Conservation (phyloP, 2,888 invertebrate genomes). For the Aromia moschata region DNA sequence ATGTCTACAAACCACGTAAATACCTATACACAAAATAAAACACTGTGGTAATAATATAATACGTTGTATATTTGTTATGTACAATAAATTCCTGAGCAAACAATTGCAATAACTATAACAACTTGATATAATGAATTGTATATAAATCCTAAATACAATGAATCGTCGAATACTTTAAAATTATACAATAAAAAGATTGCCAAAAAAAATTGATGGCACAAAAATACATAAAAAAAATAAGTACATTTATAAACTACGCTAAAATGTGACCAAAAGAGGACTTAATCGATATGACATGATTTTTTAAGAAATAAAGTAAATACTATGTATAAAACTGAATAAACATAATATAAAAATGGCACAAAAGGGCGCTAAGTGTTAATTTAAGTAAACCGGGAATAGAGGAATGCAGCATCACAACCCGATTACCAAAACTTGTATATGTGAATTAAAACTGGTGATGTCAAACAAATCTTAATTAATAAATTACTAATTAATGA, state of each 20-base stretch:
- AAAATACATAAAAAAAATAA: slow-evolving; percentile 43
- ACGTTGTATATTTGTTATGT: slow-evolving; percentile 46
- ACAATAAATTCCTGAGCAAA: slow-evolving; percentile 60
- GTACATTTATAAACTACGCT: slow-evolving; percentile 38
- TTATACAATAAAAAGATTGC: slow-evolving; percentile 39
- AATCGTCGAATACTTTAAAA: slow-evolving; percentile 40
- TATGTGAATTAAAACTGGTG: slow-evolving; percentile 28
- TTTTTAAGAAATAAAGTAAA: slow-evolving; percentile 22
- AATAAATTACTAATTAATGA: slow-evolving; percentile 26
- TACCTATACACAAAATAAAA: no score
- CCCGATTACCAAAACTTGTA: slow-evolving; percentile 35
- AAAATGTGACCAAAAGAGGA: slow-evolving; percentile 23
- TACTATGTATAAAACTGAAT: slow-evolving; percentile 27
- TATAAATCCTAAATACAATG: slow-evolving; percentile 48
- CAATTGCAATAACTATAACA: slow-evolving; percentile 54
- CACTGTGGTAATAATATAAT: no score
- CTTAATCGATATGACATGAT: slow-evolving; percentile 28
- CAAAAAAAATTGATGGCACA: slow-evolving; percentile 46
- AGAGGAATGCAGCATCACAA: slow-evolving; percentile 47
- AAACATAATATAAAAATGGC: slow-evolving; percentile 39
- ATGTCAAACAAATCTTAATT: slow-evolving; percentile 24
- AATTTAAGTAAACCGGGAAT: slow-evolving; percentile 35
- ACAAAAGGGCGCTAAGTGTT: slow-evolving; percentile 39
- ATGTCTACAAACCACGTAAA: no score
- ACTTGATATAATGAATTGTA: slow-evolving; percentile 44